Conservation (phyloP, 1,140 invertebrate genomes). For the Antheraea mylitta region DNA sequence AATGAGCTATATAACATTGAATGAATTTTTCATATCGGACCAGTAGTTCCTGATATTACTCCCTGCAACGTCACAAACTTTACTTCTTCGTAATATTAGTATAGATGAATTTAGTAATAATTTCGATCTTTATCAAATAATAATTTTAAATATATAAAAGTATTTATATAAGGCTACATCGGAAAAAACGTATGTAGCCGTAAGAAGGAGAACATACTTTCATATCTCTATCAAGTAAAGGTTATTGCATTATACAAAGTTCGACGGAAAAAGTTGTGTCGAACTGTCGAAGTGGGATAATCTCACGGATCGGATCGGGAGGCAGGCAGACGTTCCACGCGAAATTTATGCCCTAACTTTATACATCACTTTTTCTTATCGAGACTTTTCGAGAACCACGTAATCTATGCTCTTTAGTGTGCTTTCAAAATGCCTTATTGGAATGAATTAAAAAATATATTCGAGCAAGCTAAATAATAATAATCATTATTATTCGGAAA, state of each 20-base stretch:
- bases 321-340: slow-evolving; percentile 56
- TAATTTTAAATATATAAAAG: no score
- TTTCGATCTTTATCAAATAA: no score
- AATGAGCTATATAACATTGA: no score
- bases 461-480: no score
- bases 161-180: background rate
- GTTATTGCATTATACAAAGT: slow-evolving; percentile 46
- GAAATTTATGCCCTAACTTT: slow-evolving; percentile 70
- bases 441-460: background rate
- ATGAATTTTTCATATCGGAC: no score
- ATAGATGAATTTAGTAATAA: no score
- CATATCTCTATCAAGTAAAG: slow-evolving; percentile 30
- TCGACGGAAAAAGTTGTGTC: slow-evolving; percentile 48
- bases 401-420: slow-evolving; percentile 45
- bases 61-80: no score
- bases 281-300: slow-evolving; percentile 65
- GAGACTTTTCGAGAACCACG: slow-evolving; percentile 46
- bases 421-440: background rate
- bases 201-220: slow-evolving; percentile 5
- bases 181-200: background rate
- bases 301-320: slow-evolving; percentile 62
- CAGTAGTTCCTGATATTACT: no score
- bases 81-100: no score
- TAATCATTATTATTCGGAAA: no score
- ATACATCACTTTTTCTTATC: slow-evolving; percentile 67